A percentile compares a stretch with the other conserved stretches of the same genome.
Evolutionary conservation across 2,888 invertebrate species (phyloP).

Genomic region (Brachyptera risi): DNA sequence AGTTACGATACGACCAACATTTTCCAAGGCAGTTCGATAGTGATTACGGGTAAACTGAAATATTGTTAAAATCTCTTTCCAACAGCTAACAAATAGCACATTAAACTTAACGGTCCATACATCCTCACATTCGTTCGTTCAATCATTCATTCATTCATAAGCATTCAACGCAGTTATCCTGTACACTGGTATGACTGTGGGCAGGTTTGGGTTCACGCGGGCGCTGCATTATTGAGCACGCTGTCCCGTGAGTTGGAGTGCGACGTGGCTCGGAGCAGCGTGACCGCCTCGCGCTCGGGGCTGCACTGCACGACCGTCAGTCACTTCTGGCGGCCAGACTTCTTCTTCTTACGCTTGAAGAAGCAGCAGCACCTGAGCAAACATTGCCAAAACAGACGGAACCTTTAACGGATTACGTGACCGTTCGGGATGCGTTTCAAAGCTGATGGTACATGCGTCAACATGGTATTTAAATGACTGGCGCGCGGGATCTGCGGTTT

Average conservation of each 20-base stretch:
- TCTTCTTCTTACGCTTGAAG: constrained; percentile 99
- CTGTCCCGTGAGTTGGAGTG: constrained; percentile 60
- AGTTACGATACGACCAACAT: too few relatives aligned
- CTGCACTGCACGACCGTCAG: constrained; percentile 67
- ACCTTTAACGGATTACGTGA: constrained; percentile 16
- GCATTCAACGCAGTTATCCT: too few relatives aligned
- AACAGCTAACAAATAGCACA: too few relatives aligned
- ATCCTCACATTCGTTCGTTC: not conserved
- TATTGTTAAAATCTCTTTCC: too few relatives aligned
- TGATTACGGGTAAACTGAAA: too few relatives aligned
- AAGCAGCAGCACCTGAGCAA: constrained; percentile 91
- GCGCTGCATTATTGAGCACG: constrained; percentile 49
- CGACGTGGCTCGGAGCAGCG: constrained; percentile 58
- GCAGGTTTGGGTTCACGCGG: constrained; percentile 28
- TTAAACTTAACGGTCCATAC: not conserved
- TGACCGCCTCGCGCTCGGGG: constrained; percentile 60
- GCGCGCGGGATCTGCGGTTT: too few relatives aligned
- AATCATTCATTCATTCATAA: not conserved
- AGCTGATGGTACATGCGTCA: not conserved
- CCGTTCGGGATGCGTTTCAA: not conserved
- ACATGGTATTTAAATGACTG: too few relatives aligned
- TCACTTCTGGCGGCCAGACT: constrained; percentile 88
- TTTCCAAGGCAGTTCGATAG: too few relatives aligned
- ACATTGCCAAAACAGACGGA: constrained; percentile 15
- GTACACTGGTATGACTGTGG: not conserved